A percentile compares a stretch with the other conserved stretches of the same genome.
Evolutionary conservation across 2,113 vertebrate species (phyloP).

Genomic region (Argyrosomus japonicus): DNA sequence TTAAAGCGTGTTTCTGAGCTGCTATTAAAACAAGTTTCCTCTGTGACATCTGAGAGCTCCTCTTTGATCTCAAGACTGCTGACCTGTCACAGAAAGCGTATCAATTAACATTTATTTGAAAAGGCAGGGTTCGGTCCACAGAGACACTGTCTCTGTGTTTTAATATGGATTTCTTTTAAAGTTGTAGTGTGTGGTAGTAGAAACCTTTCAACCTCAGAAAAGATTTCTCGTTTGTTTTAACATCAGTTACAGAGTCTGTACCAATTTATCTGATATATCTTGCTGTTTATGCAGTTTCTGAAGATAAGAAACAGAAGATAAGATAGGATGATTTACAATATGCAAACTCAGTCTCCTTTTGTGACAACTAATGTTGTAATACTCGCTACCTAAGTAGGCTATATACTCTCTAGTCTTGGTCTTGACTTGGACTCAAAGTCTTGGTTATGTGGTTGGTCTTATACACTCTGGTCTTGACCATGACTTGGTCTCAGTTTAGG

Average conservation of each 20-base stretch:
- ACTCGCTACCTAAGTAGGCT: too few species aligned
- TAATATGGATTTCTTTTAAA: constrained; percentile 29
- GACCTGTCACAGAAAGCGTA: constrained; percentile 53
- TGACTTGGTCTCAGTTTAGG: too few species aligned
- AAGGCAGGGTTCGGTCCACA: constrained; percentile 31
- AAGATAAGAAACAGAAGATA: background rate
- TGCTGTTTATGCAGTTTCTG: background rate
- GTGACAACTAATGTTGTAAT: too few species aligned
- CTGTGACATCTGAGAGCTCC: constrained; percentile 35
- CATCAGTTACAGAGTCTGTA: background rate
- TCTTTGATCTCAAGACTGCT: constrained; percentile 66
- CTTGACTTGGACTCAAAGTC: too few species aligned
- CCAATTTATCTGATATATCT: background rate
- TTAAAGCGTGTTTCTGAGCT: constrained; percentile 2
- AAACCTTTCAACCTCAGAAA: background rate
- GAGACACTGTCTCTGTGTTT: constrained; percentile 14
- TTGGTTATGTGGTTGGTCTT: too few species aligned
- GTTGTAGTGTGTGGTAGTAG: background rate
- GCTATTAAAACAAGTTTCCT: constrained; percentile 41
- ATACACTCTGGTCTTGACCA: too few species aligned
- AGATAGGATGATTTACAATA: background rate
- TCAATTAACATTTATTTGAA: constrained; percentile 57
- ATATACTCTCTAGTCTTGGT: too few species aligned
- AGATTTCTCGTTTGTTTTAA: background rate
- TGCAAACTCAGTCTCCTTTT: background rate